Conservation (phyloP, 2,113 vertebrate genomes). For the Rafetus swinhoei region DNA sequence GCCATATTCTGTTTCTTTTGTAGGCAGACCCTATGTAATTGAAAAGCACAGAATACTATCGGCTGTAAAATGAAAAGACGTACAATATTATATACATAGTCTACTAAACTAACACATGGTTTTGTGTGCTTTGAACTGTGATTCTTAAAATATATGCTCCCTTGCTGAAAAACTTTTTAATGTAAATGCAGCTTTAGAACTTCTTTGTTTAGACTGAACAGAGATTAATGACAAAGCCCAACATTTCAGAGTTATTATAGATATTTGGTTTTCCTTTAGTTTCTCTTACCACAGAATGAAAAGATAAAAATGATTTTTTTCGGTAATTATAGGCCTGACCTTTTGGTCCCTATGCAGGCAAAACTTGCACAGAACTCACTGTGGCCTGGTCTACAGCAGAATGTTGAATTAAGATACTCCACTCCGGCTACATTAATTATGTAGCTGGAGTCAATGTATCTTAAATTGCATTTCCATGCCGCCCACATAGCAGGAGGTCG, state of each 20-base stretch:
- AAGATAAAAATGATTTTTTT: slow-evolving; percentile 25
- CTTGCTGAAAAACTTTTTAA: not conserved
- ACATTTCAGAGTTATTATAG: slow-evolving; percentile 62
- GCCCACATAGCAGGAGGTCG: too few relatives aligned
- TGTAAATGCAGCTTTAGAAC: slow-evolving; percentile 45
- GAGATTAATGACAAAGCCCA: slow-evolving; percentile 60
- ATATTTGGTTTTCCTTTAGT: slow-evolving; percentile 48
- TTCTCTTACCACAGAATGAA: slow-evolving; percentile 36
- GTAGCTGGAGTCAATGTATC: too few relatives aligned
- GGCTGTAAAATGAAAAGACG: not conserved
- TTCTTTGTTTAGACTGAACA: slow-evolving; percentile 48
- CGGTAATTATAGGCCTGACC: slow-evolving; percentile 39
- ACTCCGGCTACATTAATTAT: too few relatives aligned
- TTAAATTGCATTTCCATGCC: too few relatives aligned
- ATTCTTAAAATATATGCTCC: not conserved
- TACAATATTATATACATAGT: not conserved
- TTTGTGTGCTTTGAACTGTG: slow-evolving; percentile 1
- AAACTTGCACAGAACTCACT: slow-evolving; percentile 20
- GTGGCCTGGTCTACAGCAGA: too few relatives aligned
- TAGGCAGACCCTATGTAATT: not conserved
- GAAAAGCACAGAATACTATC: not conserved
- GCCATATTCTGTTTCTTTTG: not conserved
- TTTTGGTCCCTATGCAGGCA: not conserved
- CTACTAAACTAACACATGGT: not conserved
- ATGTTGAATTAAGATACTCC: too few relatives aligned